Evolutionary conservation across 2,888 invertebrate species (phyloP).

Genomic region (Melanargia galathea): DNA sequence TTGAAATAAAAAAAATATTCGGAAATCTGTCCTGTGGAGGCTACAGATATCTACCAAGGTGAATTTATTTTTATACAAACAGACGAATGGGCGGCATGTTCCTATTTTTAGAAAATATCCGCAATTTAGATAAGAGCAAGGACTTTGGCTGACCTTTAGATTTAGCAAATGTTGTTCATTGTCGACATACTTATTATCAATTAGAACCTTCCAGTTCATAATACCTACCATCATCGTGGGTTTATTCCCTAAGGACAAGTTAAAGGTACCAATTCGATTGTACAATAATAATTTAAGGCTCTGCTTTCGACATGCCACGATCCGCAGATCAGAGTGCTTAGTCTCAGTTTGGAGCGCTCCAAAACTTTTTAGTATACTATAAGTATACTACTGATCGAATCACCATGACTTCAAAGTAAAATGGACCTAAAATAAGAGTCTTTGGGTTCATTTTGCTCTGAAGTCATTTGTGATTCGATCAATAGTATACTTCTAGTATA

Average conservation of each 20-base stretch:
- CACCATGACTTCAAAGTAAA: too few relatives aligned
- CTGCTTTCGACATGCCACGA: too few relatives aligned
- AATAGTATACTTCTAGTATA: too few relatives aligned
- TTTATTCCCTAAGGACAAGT: not conserved
- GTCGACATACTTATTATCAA: not conserved
- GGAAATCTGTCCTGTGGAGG: not conserved
- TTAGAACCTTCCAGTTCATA: slow-evolving; percentile 4
- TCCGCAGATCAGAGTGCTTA: too few relatives aligned
- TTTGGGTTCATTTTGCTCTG: too few relatives aligned
- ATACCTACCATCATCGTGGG: not conserved
- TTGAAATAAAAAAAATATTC: too few relatives aligned
- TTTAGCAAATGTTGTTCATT: slow-evolving; percentile 15
- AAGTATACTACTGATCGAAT: too few relatives aligned
- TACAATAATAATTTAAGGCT: not conserved
- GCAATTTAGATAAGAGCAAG: slow-evolving; percentile 7
- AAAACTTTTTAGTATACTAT: too few relatives aligned
- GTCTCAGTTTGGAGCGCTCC: too few relatives aligned
- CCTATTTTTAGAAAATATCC: slow-evolving; percentile 9
- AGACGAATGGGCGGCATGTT: not conserved
- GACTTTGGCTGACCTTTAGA: slow-evolving; percentile 5
- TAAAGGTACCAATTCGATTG: not conserved
- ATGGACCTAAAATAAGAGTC: too few relatives aligned
- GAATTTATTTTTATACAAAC: slow-evolving; percentile 14
- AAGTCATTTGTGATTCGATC: too few relatives aligned
- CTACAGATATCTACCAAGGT: not conserved